phyloP scores from a whole-genome alignment of 2,888 invertebrate species.

The Alcis repandata region DNA sequence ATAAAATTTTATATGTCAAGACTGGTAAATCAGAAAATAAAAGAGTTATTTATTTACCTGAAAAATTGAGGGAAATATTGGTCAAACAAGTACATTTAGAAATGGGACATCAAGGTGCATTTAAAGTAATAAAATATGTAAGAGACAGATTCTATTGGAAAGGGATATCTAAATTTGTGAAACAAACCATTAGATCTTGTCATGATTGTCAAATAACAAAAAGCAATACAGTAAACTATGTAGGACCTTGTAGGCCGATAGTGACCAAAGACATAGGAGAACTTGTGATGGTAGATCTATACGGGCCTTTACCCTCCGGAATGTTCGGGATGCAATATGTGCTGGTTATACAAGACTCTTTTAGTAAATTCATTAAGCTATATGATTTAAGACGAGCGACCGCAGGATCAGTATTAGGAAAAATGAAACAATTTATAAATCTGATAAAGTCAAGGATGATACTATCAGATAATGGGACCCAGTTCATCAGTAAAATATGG shows the following conservation, averaged over 20 bases:
- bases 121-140: conserved; percentile 42
- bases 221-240: conserved; percentile 29
- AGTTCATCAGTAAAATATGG: conserved; percentile 36
- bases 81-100: conserved; percentile 39
- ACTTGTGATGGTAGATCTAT: conserved; percentile 46
- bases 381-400: conserved; percentile 27
- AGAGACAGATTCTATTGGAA: conserved; percentile 46
- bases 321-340: conserved; percentile 39
- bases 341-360: conserved; percentile 43
- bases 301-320: conserved; percentile 41
- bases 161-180: conserved; percentile 31
- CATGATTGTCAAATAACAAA: conserved; percentile 45
- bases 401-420: conserved; percentile 14
- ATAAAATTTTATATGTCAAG: background rate
- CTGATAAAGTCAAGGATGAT: conserved; percentile 2
- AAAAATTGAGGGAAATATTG: background rate
- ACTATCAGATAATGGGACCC: conserved; percentile 43
- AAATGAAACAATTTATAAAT: conserved; percentile 28
- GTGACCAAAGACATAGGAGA: conserved; percentile 38
- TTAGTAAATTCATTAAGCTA: conserved; percentile 42
- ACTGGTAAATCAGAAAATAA: background rate
- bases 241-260: conserved; percentile 34
- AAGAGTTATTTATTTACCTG: background rate
- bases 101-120: conserved; percentile 48
- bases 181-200: conserved; percentile 33